A percentile compares a stretch with the other conserved stretches of the same genome.
Evolutionary conservation across 2,888 invertebrate genomes (phyloP).

Genomic region (Xestia c-nigrum): DNA sequence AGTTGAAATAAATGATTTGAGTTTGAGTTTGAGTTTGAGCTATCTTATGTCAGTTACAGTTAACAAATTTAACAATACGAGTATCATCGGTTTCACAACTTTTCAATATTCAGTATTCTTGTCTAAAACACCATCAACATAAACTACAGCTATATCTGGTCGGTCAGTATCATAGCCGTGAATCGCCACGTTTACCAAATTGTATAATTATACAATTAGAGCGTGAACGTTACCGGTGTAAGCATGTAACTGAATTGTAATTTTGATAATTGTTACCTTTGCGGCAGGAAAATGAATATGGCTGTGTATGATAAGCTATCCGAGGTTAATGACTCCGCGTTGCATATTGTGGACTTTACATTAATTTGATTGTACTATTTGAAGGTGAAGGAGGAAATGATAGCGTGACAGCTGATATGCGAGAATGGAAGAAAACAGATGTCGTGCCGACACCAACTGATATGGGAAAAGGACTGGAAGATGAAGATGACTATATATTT

Average conservation of each 20-base stretch:
- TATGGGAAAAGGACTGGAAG: not conserved
- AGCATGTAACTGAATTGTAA: conserved; percentile 70
- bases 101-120: not conserved
- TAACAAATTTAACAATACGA: no score
- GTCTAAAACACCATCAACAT: conserved; percentile 27
- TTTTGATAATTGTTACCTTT: conserved; percentile 70
- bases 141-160: conserved; percentile 38
- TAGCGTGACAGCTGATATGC: not conserved
- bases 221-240: conserved; percentile 77
- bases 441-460: not conserved
- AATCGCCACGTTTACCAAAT: conserved; percentile 72
- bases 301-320: conserved; percentile 22
- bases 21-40: no score
- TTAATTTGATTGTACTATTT: not conserved
- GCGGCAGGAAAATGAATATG: conserved; percentile 39
- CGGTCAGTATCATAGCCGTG: conserved; percentile 60
- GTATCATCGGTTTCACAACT: not conserved
- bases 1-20: no score
- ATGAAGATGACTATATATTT: not conserved
- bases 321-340: conserved; percentile 52
- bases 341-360: conserved; percentile 8
- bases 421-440: no score
- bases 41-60: not conserved
- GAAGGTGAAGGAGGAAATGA: not conserved
- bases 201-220: conserved; percentile 80